phyloP scores from a whole-genome alignment of 2,797 vertebrate species.

The Sebastes trivittatus region DNA sequence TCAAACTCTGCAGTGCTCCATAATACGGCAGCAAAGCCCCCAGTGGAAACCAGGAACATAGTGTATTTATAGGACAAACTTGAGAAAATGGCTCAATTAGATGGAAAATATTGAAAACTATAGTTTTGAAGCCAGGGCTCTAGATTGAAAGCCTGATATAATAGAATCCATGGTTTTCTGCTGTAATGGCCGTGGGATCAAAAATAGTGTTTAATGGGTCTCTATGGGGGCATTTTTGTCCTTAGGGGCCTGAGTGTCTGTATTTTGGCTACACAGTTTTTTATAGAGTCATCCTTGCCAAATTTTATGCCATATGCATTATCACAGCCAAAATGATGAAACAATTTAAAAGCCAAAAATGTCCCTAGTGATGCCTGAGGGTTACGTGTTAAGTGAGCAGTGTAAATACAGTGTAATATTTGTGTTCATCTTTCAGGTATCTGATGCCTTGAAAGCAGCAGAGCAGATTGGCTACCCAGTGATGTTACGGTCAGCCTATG shows the following conservation, averaged over 20 bases:
- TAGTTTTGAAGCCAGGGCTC: too few relatives aligned
- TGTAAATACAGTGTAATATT: background rate
- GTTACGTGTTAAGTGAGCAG: background rate
- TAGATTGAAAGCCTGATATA: too few relatives aligned
- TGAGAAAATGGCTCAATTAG: background rate
- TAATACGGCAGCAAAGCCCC: background rate
- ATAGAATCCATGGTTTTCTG: too few relatives aligned
- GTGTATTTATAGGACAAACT: background rate
- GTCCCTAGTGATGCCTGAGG: background rate
- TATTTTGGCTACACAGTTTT: too few relatives aligned
- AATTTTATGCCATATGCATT: too few relatives aligned
- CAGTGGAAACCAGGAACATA: background rate
- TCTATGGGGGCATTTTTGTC: too few relatives aligned
- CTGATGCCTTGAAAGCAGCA: conserved; percentile 90
- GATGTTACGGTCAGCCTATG: conserved; percentile 95
- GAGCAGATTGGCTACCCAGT: conserved; percentile 92
- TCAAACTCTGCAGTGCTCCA: background rate
- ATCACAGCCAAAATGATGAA: background rate
- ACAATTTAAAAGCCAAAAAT: background rate
- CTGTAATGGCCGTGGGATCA: too few relatives aligned
- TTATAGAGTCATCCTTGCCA: too few relatives aligned
- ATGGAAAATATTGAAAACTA: background rate
- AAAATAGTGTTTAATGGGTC: too few relatives aligned
- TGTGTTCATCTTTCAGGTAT: conserved; percentile 79
- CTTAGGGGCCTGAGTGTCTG: too few relatives aligned